phyloP scores from a whole-genome alignment of 2,113 vertebrate genomes.

The Zosterops lateralis region DNA sequence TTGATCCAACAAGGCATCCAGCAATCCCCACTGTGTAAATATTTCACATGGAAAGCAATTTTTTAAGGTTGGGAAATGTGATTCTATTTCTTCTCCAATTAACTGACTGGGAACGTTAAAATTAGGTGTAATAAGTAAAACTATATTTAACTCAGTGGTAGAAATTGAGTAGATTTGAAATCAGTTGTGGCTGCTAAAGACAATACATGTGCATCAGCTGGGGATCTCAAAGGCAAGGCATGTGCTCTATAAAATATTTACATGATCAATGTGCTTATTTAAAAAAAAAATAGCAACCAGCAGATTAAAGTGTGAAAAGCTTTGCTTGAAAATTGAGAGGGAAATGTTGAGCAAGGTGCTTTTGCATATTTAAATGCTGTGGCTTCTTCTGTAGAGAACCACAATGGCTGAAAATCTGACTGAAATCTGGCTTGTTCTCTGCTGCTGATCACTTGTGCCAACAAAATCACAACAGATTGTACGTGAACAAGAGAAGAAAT shows the following conservation, averaged over 20 bases:
- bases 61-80: not conserved
- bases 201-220: not conserved
- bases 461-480: not conserved
- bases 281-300: not conserved
- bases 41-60: not conserved
- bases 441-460: not conserved
- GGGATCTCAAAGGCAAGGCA: not conserved
- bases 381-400: not conserved
- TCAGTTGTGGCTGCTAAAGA: not conserved
- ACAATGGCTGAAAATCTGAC: not conserved
- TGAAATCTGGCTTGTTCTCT: not conserved
- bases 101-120: not conserved
- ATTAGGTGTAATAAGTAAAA: not conserved
- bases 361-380: not conserved
- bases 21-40: not conserved
- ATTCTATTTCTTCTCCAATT: not conserved
- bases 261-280: not conserved
- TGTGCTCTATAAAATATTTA: not conserved
- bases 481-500: not conserved
- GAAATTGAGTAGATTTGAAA: not conserved
- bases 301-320: not conserved
- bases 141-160: not conserved
- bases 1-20: not conserved
- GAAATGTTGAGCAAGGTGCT: not conserved
- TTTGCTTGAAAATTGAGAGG: not conserved